phyloP scores from a whole-genome alignment of 2,113 vertebrate genomes.

The Oceanodroma tethys region DNA sequence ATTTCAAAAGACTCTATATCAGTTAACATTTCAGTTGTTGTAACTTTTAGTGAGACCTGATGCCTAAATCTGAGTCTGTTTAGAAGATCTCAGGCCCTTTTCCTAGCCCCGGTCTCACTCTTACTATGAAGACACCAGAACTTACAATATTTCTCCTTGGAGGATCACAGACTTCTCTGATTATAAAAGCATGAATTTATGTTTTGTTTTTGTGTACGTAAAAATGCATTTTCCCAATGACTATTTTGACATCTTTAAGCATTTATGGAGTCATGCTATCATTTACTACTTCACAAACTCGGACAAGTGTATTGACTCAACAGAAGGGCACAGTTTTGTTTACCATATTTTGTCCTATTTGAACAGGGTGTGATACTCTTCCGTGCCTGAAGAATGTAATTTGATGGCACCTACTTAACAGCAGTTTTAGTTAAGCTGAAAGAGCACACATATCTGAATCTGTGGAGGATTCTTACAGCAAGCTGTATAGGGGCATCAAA shows the following conservation, averaged over 20 bases:
- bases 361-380: background rate
- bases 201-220: background rate
- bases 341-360: background rate
- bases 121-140: background rate
- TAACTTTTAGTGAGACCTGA: background rate
- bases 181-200: background rate
- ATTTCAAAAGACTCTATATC: background rate
- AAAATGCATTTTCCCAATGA: background rate
- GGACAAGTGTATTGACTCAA: background rate
- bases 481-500: background rate
- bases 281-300: background rate
- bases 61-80: background rate
- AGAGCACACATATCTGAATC: background rate
- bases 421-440: background rate
- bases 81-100: background rate
- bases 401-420: background rate
- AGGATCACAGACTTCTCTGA: background rate
- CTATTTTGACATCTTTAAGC: background rate
- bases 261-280: background rate
- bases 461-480: background rate
- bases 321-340: background rate
- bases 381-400: background rate
- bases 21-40: background rate
- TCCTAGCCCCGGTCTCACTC: background rate
- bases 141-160: background rate